A percentile compares a stretch with the other conserved stretches of the same genome.
Evolutionary conservation across 2,888 invertebrate genomes (phyloP).

Genomic region (Octonoba sinensis): DNA sequence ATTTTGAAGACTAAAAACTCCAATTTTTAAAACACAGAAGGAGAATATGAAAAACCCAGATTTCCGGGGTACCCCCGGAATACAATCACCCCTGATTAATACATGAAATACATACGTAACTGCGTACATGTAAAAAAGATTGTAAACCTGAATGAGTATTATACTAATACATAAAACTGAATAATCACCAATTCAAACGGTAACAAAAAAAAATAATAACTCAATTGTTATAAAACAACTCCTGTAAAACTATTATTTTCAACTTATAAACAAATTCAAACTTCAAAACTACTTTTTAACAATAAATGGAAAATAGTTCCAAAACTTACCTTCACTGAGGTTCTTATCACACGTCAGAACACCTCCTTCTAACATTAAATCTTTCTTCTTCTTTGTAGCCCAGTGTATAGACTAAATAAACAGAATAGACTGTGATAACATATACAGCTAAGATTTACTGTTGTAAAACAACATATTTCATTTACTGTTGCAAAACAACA

Average conservation of each 20-base stretch:
- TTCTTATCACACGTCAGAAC: background rate
- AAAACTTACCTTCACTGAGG: too few species aligned
- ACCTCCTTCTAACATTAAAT: slow-evolving; percentile 78
- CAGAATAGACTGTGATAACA: background rate
- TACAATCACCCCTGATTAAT: too few species aligned
- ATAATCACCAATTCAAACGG: background rate
- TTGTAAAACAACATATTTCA: too few species aligned
- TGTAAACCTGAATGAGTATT: background rate
- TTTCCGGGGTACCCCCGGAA: too few species aligned
- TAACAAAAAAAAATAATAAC: too few species aligned
- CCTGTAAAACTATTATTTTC: background rate
- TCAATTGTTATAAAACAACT: too few species aligned
- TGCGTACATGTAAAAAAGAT: too few species aligned
- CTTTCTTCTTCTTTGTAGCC: slow-evolving; percentile 90
- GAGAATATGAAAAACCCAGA: too few species aligned
- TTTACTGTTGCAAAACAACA: too few species aligned
- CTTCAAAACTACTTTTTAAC: background rate
- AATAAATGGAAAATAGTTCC: background rate
- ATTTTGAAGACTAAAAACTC: too few species aligned
- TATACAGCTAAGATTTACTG: background rate
- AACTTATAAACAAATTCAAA: background rate
- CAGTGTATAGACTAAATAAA: slow-evolving; percentile 86
- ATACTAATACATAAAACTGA: background rate
- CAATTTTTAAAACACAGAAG: too few species aligned
- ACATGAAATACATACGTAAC: too few species aligned